Evolutionary conservation across 2,888 invertebrate species (phyloP).

Genomic region (Zygaena filipendulae): DNA sequence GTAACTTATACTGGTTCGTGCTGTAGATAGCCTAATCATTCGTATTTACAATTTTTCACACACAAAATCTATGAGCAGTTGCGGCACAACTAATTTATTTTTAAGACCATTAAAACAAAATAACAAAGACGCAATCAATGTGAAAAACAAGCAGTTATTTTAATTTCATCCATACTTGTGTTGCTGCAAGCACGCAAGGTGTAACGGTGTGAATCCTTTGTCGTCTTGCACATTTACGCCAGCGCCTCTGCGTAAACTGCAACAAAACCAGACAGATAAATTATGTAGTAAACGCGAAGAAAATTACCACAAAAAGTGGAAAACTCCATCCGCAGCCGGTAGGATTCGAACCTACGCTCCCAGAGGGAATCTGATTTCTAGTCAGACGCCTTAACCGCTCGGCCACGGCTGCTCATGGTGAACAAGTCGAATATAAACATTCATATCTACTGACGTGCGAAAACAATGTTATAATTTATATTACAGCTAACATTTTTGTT

Average conservation of each 20-base stretch:
- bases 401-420: constrained; percentile 85
- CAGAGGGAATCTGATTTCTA: constrained; percentile 92
- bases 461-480: no score
- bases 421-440: no score
- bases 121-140: constrained; percentile 2
- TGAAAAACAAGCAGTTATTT: no score
- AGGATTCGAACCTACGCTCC: constrained; percentile 93
- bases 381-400: constrained; percentile 92
- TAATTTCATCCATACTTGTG: constrained; percentile 89
- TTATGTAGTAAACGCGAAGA: no score
- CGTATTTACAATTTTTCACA: no score
- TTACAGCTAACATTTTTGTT: no score
- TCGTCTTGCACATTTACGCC: constrained; percentile 94
- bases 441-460: no score
- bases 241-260: constrained; percentile 87
- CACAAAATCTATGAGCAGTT: not conserved
- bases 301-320: constrained; percentile 16
- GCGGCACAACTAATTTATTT: not conserved
- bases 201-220: constrained; percentile 92
- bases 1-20: no score
- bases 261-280: constrained; percentile 26
- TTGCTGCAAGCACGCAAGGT: constrained; percentile 93
- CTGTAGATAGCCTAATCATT: no score
- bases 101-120: constrained; percentile 1
- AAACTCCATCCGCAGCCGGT: constrained; percentile 79